Base-by-base conservation (phyloP, 2,888 invertebrate species). In the Pyrrhia umbra region DNA sequence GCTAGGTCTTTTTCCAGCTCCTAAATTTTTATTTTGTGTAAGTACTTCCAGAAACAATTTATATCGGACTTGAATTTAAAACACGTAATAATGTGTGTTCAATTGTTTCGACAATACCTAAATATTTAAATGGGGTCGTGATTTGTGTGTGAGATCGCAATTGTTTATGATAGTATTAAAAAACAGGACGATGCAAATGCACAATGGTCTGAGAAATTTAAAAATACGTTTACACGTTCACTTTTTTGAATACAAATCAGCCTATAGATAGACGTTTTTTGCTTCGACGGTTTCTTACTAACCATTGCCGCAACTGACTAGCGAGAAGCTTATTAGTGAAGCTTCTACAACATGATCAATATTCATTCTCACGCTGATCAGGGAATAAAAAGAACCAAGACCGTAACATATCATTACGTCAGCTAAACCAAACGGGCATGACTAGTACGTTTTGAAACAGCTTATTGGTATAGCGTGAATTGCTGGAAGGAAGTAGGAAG, bases 381-480 rank as follows among this genome's bases (percentile, higher is more conserved):
- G 5, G n/a, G 15, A 40, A 71, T 18, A 21, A 5, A 43, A 27
- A 34, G 34, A 34, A 34, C 13, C 34, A 3, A 34, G 34, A 13
- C 30, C 10, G 30, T 30, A 30, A 34, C 34, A 34, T 34, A 34
- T 34, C 2, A 6, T 18, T n/a, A 37, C 37, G 8, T 18, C 10
- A 30, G 18, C 20, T 18, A 37, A 51, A 51, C 25, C 6, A 30
- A 27, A 23, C 27, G 42, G 10, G 8, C 68, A 21, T 59, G 68
- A 59, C 55, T 13, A 15, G 30, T 16, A 27, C 21, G 25, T 68
- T 67, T 42, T 25, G 25, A 10, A 51, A 45, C 37, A 16, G 52
- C 39, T 57, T 74, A 70, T 74, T 70, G 42, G 55, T 13, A 2
- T 0, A 27, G 39, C 68, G 55, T 74, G 68, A 68, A 34, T 68